A percentile compares a stretch with the other conserved stretches of the same genome.
These are phyloP conservation scores for Ceramica pisi DNA, from an alignment of 2,888 invertebrate genomes.

Conservation along the genomic window DNA sequence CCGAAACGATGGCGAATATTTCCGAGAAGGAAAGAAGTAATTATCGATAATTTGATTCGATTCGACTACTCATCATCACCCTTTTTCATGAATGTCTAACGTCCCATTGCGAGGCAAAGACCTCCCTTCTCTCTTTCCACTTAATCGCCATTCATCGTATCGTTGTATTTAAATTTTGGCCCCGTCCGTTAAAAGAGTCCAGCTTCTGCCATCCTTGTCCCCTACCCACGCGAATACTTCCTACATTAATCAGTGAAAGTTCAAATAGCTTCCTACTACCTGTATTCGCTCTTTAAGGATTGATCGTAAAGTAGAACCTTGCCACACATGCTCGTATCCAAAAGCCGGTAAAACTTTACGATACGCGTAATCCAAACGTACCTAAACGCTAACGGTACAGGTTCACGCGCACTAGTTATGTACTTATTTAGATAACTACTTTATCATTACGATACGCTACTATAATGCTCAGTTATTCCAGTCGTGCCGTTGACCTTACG, in stretches of 20 bases:
- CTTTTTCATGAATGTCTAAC: too few species aligned
- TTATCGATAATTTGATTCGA: too few species aligned
- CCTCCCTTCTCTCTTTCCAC: too few species aligned
- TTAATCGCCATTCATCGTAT: too few species aligned
- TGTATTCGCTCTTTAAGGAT: background rate
- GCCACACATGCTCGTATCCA: background rate
- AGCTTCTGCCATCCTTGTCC: background rate
- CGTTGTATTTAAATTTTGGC: too few species aligned
- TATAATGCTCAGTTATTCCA: background rate
- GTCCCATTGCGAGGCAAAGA: too few species aligned
- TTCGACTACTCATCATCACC: too few species aligned
- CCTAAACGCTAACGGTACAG: constrained; percentile 28
- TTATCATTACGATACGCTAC: constrained; percentile 18
- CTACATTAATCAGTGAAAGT: background rate
- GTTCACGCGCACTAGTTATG: constrained; percentile 35
- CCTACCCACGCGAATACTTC: background rate
- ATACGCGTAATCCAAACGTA: constrained; percentile 29
- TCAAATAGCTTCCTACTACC: background rate
- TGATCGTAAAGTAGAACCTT: background rate
- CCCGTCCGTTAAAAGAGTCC: too few species aligned
- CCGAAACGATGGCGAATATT: too few species aligned
- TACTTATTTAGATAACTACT: constrained; percentile 34
- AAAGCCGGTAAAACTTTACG: constrained; percentile 23
- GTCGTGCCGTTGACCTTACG: constrained; percentile 19
- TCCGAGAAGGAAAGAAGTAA: too few species aligned